Base-by-base conservation (phyloP, 1,140 invertebrate species). In the Riptortus pedestris region DNA sequence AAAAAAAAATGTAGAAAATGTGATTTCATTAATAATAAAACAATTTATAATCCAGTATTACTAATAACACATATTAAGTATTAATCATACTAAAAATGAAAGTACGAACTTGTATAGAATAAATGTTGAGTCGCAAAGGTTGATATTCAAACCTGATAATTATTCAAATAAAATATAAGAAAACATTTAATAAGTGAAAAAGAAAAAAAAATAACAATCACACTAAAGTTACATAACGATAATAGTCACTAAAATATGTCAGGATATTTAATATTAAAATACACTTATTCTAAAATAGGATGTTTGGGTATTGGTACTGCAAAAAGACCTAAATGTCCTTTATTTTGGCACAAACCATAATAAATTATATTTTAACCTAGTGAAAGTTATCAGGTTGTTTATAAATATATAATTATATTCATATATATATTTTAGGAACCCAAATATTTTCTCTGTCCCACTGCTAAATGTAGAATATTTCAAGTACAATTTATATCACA, bases 281-380 rank as follows among this genome's bases (percentile, higher is more conserved):
- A 62, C 43, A 61, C 61, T 62, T 62, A 62, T 20, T 27, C 61
- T 62, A 62, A 62, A 62, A 52, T 62, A 62, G 61, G 61, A 62
- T 62, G 61, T 18, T 38, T 29, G 61, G 61, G 28, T 33, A 62
- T 62, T 62, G 61, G 61, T 62, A 62, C 61, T 33, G 27, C 51
- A 33, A 48, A 22, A 28, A 38, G 61, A 62, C 61, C 28, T 29
- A 51, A 51, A 62, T 18, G 61, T 38, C 45, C 57, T 31, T 31
- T 45, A 62, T 62, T 62, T 60, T 62, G 61, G 61, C 61, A 62
- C 61, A 62, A 62, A 62, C 61, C 61, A 52, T 27, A 62, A 51
- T 59, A 59, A 18, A 33, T 33, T 59, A 59, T 59, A 29, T 48
- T 51, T 52, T 28, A 62, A 52, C 27, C 43, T 62, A 62, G 24